Evolutionary conservation across 2,113 vertebrate genomes (phyloP), one percentile per base, ranked within the genome.

Genomic region (Phyllostomus discolor): DNA sequence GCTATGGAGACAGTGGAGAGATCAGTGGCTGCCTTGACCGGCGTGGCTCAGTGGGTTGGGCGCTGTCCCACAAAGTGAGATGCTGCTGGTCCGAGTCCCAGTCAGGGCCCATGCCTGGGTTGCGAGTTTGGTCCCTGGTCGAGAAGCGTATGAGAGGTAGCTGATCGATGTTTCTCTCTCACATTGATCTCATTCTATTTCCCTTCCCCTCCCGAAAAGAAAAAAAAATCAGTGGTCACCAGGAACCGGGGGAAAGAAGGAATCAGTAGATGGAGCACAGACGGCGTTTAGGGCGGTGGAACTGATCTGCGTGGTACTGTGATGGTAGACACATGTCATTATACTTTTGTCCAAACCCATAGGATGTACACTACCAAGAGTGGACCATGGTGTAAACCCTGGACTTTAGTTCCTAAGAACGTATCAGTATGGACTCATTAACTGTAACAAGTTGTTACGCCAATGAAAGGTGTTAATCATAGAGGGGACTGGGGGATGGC

Each of bases 231-330:
- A 15, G 31, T 4, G 35, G 88, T 57, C 31, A 28, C 16, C 24
- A 26, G 38, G 16, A 8, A 6, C 17, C 10, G 7, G 52, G 20
- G 52, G 46, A 20, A 41, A 48, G 80, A 35, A 62, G 43, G n/a
- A 16, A 16, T 41, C 31, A 0, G 1, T 12, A 16, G 90, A 43
- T 2, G 4, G 59, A 35, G 54, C 26, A 41, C 22, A 0, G 79
- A 14, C 33, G n/a, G 1, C n/a, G 22, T 17, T 28, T 7, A 48
- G 33, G 70, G 20, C 22, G 17, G 31, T 16, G 35, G 10, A 7
- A 10, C 22, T 10, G 5, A 35, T 22, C 43, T 19, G 11, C 2
- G 4, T 0, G 54, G 41, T 59, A 28, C 31, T 12, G 5, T 0
- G 2, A 38, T 50, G 16, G 26, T 6, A 14, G 54, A 5, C 1